Evolutionary conservation across 2,888 invertebrate genomes (phyloP), one percentile per base, ranked within the genome.

Genomic region (Cactoblastis cactorum): DNA sequence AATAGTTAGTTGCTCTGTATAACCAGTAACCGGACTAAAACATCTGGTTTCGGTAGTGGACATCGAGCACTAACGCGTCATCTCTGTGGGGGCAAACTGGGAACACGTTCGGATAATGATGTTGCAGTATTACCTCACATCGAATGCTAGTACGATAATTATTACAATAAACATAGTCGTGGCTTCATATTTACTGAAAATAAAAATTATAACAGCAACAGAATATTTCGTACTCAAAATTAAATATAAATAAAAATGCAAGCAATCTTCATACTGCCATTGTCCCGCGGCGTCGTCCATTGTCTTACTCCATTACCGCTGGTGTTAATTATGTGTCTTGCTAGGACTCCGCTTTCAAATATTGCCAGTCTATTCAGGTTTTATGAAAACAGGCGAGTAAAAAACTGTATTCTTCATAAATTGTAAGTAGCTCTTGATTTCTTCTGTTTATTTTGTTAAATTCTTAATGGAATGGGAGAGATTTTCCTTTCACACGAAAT

Each of bases 241-340:
- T 28, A 19, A 18, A 32, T 48, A 32, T 28, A 45, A n/a, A n/a
- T n/a, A 50, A 50, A 45, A 34, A 17, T 43, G 28, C 15, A 28
- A 28, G 43, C 41, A 41, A 41, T 41, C 41, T 18, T 8, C 24
- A 48, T n/a, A 9, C 45, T 46, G 14, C 9, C 32, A 49, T 52
- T 52, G 52, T 52, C 34, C 18, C 35, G 17, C 34, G 39, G 45
- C 48, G 43, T 41, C 24, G 24, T 52, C 58, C 46, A 64, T 65
- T 64, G 64, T 64, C 54, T 55, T 19, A 32, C 52, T 56, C 61
- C 59, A 61, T 61, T 62, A 59, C 53, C 37, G 53, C 5, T 32
- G 17, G 49, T 61, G 55, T 55, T 62, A 55, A 64, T 65, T 57
- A 57, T 46, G 52, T 57, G 38, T 59, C 50, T 45, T 53, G 46